Percentiles rank a stretch among this genome's conserved stretches.
Evolutionary conservation across 2,888 invertebrate species (phyloP).

Genomic region (Drosophila multiciliata): DNA sequence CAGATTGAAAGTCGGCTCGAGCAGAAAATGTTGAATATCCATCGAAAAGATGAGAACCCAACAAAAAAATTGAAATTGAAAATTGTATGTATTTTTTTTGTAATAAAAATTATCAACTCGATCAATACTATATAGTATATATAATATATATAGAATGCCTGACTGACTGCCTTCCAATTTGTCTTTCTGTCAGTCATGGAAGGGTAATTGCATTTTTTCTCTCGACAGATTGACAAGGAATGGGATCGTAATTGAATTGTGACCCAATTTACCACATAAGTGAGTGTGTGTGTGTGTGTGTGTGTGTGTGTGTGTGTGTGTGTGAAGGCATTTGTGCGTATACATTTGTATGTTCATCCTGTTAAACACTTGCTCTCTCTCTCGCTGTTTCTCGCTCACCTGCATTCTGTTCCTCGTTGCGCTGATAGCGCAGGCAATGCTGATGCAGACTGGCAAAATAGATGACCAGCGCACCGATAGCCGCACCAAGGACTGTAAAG

Average conservation of each 20-base stretch:
- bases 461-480: constrained; percentile 84
- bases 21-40: neutral
- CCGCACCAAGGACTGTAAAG: constrained; percentile 84
- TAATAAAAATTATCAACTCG: too few species aligned
- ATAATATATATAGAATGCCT: neutral
- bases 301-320: neutral
- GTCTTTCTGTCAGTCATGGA: neutral
- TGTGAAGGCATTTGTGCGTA: neutral
- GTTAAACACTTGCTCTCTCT: neutral
- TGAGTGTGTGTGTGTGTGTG: neutral
- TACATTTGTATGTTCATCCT: neutral
- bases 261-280: neutral
- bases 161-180: neutral
- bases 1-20: neutral
- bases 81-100: neutral
- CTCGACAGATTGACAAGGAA: constrained; percentile 18
- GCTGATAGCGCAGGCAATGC: constrained; percentile 58
- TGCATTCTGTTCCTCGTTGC: constrained; percentile 40
- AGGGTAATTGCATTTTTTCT: neutral
- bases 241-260: constrained; percentile 7
- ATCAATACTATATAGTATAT: neutral
- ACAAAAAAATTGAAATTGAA: too few species aligned
- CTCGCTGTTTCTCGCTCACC: constrained; percentile 41
- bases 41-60: neutral
- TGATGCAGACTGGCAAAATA: constrained; percentile 83